A percentile compares a stretch with the other conserved stretches of the same genome.
Conservation (phyloP, 2,113 vertebrate species). For the Corythaeola cristata region DNA sequence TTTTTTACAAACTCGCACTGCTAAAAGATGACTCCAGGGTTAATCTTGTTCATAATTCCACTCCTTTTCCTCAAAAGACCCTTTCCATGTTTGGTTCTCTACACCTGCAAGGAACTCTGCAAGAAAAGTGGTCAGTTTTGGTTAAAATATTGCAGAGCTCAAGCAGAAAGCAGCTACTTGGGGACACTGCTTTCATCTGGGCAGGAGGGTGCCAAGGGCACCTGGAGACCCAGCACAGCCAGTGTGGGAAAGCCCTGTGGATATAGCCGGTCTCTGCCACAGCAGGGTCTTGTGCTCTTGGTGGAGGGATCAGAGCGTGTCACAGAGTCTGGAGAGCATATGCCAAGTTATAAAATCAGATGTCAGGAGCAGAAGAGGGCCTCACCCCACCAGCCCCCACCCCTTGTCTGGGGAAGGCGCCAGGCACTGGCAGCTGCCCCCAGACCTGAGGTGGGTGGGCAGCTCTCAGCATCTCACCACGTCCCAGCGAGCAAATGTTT, state of each 20-base stretch:
- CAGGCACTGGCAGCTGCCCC: background rate
- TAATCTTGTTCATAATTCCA: background rate
- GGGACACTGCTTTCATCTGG: background rate
- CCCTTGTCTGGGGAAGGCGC: rapidly evolving
- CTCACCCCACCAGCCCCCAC: background rate
- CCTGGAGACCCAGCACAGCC: background rate
- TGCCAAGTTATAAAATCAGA: background rate
- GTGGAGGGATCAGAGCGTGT: background rate
- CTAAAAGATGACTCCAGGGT: background rate
- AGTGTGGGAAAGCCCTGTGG: rapidly evolving
- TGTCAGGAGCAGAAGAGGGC: background rate
- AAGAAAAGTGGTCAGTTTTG: background rate
- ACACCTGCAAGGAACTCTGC: background rate
- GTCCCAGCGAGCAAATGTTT: background rate
- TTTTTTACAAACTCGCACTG: background rate
- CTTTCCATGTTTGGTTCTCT: background rate
- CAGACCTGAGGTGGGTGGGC: rapidly evolving
- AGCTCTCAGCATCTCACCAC: rapidly evolving
- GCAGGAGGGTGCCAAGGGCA: background rate
- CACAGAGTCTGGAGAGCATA: background rate
- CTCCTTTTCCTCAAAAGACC: background rate
- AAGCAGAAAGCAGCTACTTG: background rate
- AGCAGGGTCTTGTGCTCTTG: rapidly evolving
- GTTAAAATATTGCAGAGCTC: background rate
- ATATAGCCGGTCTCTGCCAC: rapidly evolving